Base-by-base conservation (phyloP, 1,140 invertebrate genomes). In the Sycobia sp. region DNA sequence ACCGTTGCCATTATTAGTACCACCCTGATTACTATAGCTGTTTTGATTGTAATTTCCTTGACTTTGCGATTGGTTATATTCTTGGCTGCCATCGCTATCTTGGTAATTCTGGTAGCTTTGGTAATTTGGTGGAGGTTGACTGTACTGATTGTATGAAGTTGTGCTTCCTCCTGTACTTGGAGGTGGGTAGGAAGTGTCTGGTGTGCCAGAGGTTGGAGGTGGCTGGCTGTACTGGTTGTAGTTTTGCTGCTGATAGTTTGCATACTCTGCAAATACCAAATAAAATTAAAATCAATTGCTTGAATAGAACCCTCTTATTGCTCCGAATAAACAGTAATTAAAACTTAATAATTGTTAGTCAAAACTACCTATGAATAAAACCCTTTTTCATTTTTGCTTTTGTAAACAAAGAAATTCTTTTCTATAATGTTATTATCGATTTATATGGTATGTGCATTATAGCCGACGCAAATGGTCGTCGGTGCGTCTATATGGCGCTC, bases 31-130 rank as follows among this genome's bases (percentile, higher is more conserved):
- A 68, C 83, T 79, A 67, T 82, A 79, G 57, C 76, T 77, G 54
- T n/a, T 14, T 49, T 80, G 82, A 41, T 82, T 79, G 65, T 85
- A 82, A 63, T 76, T 78, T 55, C 83, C 71, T 50, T 84, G 77
- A 46, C 54, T 70, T 18, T 72, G 73, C 0, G 73, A 55, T 34
- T 72, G 75, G 62, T 62, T 69, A 14, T 79, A 81, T 25, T 73
- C 71, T 61, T 74, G 74, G 34, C 71, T 74, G 39, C 76, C 69
- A 16, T 80, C 71, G 43, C 78, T 78, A 62, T 54, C 76, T 27
- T 75, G 66, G 56, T 81, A 81, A 25, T 73, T 75, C 54, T 75
- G 74, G 43, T 77, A 77, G 53, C 50, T 71, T 13, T 79, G 75
- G 16, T 73, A 67, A 14, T 58, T 76, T 16, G 79, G 78, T 25